Evolutionary conservation across 2,113 vertebrate genomes (phyloP).

Genomic region (Motacilla tschutschensis): DNA sequence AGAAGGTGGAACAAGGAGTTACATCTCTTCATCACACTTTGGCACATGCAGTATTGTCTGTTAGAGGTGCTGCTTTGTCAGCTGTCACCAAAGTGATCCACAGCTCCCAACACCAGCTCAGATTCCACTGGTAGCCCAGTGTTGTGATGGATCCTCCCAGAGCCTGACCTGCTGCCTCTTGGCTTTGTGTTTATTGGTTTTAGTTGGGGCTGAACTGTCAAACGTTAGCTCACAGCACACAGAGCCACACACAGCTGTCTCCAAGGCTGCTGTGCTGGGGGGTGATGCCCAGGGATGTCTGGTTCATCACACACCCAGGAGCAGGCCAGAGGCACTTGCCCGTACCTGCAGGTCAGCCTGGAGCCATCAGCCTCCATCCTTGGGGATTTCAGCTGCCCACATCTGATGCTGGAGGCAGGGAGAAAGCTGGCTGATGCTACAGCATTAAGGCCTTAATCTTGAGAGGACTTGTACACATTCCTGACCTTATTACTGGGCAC

Average conservation of each 20-base stretch:
- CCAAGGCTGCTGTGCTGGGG: rapidly evolving
- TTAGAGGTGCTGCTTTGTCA: background rate
- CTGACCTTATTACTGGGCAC: slow-evolving; percentile 9
- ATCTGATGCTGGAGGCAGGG: background rate
- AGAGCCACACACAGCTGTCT: background rate
- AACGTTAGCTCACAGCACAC: rapidly evolving
- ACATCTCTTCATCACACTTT: background rate
- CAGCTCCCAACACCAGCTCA: background rate
- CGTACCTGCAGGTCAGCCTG: background rate
- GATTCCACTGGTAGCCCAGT: background rate
- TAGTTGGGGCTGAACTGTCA: background rate
- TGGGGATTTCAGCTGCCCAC: background rate
- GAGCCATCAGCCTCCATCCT: background rate
- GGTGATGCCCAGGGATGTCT: background rate
- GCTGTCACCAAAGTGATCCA: background rate
- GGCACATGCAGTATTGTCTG: background rate
- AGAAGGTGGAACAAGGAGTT: background rate
- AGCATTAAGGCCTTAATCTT: background rate
- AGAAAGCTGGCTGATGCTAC: background rate
- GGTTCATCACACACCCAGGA: background rate
- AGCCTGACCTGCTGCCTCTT: background rate
- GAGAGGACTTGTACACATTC: background rate
- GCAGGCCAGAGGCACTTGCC: background rate
- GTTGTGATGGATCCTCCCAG: background rate
- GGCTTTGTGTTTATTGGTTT: background rate